Evolutionary conservation across 2,888 invertebrate genomes (phyloP).

Genomic region (Folsomia candida): DNA sequence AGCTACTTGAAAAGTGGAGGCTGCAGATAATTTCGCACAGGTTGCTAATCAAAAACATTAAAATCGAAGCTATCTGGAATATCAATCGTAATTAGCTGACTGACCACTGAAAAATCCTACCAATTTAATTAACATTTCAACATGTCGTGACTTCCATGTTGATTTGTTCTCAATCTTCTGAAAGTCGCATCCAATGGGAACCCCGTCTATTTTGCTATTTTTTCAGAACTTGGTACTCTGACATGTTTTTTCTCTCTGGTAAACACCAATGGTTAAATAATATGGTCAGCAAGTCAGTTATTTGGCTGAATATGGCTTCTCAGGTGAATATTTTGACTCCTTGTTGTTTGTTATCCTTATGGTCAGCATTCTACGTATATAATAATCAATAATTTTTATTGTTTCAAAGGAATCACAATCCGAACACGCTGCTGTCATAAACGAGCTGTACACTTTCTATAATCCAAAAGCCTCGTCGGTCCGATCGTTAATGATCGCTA

Average conservation of each 20-base stretch:
- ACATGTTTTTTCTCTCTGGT: conserved; percentile 74
- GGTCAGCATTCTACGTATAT: not conserved
- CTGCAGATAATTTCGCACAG: no score
- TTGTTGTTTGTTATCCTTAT: not conserved
- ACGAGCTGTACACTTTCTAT: conserved; percentile 68
- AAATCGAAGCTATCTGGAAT: no score
- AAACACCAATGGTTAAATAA: conserved; percentile 77
- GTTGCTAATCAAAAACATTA: no score
- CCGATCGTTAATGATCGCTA: conserved; percentile 72
- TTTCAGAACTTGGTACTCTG: conserved; percentile 84
- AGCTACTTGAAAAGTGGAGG: no score
- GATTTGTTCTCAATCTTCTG: no score
- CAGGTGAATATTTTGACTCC: conserved; percentile 57
- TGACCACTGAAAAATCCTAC: no score
- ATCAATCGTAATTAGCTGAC: no score
- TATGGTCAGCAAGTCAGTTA: conserved; percentile 68
- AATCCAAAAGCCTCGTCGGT: conserved; percentile 78
- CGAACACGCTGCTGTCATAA: conserved; percentile 74
- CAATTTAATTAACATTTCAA: no score
- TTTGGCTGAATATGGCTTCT: conserved; percentile 79
- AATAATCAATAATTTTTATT: not conserved
- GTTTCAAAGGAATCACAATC: conserved; percentile 63
- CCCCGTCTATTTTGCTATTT: no score
- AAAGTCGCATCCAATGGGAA: no score
- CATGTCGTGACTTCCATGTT: no score